A percentile compares a stretch with the other conserved stretches of the same genome.
phyloP scores from a whole-genome alignment of 2,888 invertebrate genomes.

The Pheosia gnoma region DNA sequence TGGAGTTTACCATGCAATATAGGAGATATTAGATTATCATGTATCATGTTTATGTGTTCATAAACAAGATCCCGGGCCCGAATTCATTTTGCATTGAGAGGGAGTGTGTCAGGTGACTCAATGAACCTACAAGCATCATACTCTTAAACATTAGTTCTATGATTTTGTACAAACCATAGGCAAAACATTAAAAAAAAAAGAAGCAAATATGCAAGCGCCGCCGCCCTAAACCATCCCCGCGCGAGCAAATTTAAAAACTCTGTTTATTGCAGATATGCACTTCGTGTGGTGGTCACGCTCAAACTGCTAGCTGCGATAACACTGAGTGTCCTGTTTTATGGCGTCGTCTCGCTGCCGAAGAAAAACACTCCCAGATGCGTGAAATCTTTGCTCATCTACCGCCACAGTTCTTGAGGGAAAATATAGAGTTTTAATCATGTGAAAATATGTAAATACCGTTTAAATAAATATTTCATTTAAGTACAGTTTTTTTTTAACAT shows the following conservation, averaged over 20 bases:
- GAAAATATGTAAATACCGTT: not conserved
- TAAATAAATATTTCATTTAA: not conserved
- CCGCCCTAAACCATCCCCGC: no score
- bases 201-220: no score
- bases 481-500: not conserved
- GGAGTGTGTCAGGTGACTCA: no score
- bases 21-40: no score
- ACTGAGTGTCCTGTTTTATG: constrained; percentile 72
- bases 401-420: constrained; percentile 46
- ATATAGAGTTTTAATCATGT: constrained; percentile 46
- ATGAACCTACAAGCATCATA: no score
- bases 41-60: no score
- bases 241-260: not conserved
- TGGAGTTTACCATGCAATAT: no score
- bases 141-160: no score
- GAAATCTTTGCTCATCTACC: constrained; percentile 63
- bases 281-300: constrained; percentile 65
- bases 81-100: no score
- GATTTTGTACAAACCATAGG: no score
- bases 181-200: no score
- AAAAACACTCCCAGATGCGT: constrained; percentile 54
- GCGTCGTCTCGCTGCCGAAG: constrained; percentile 56
- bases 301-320: constrained; percentile 58
- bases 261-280: constrained; percentile 61
- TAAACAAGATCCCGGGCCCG: no score